phyloP scores from a whole-genome alignment of 2,113 vertebrate species.

The Anarhynchus alexandrinus region DNA sequence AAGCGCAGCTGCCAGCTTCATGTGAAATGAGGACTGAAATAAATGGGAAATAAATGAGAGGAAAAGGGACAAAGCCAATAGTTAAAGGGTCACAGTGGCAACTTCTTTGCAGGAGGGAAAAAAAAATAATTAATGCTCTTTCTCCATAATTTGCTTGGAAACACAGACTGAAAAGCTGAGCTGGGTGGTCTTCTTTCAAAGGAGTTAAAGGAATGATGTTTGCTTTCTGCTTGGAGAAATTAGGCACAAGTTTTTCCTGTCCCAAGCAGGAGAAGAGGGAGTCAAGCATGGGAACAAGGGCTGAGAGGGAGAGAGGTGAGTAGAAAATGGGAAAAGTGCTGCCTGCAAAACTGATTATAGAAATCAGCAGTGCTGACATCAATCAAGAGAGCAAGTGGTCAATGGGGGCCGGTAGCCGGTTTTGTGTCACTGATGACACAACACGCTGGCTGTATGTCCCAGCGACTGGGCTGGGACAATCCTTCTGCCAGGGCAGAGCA shows the following conservation, averaged over 20 bases:
- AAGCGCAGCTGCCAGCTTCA: not conserved
- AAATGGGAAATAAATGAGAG: constrained; percentile 33
- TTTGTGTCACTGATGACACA: not conserved
- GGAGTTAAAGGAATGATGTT: not conserved
- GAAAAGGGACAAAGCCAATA: not conserved
- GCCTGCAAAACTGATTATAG: not conserved
- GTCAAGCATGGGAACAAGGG: not conserved
- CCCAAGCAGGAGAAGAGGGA: not conserved
- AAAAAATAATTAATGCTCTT: constrained; percentile 9
- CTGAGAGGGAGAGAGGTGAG: not conserved
- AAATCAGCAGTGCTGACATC: not conserved
- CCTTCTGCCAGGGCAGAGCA: not conserved
- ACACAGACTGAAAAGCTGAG: constrained; percentile 12
- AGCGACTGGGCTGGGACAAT: not conserved
- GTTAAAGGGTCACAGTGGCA: not conserved
- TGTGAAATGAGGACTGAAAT: not conserved
- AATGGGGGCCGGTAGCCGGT: accelerated
- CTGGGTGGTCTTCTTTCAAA: constrained; percentile 42
- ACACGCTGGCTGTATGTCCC: not conserved
- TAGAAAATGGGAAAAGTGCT: not conserved
- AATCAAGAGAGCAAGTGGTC: not conserved
- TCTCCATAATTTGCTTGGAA: constrained; percentile 21
- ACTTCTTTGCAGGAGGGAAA: not conserved
- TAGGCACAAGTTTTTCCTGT: not conserved
- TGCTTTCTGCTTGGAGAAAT: not conserved